Evolutionary conservation across 2,797 vertebrate species (phyloP).

Genomic region (Pseudomugil tenellus): DNA sequence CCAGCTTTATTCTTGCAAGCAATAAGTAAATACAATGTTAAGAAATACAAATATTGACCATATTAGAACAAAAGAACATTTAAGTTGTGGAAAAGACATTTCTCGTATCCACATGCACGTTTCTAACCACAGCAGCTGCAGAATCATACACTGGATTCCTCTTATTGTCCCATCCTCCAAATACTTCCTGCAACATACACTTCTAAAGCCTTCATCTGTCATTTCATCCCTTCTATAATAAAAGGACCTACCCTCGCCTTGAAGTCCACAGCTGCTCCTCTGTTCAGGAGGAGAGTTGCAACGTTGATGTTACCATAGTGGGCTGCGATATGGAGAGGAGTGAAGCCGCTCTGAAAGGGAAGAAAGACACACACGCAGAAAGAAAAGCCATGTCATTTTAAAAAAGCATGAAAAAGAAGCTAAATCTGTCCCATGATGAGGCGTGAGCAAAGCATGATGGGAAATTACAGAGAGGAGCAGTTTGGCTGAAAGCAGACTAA

Average conservation of each 20-base stretch:
- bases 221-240: too few relatives aligned
- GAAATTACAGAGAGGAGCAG: constrained; percentile 12
- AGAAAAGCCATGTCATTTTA: too few relatives aligned
- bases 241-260: constrained; percentile 89
- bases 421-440: background rate
- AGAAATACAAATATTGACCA: background rate
- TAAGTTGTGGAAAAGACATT: background rate
- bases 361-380: too few relatives aligned
- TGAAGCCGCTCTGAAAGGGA: constrained; percentile 99
- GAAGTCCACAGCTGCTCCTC: constrained; percentile 97
- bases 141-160: constrained; percentile 2
- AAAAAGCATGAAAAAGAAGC: constrained; percentile 8
- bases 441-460: constrained; percentile 55
- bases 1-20: background rate
- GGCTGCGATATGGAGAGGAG: constrained; percentile 96
- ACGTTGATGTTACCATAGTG: constrained; percentile 99
- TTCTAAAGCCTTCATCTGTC: constrained; percentile 17
- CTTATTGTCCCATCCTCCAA: background rate
- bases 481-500: constrained; percentile 30
- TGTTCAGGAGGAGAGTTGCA: constrained; percentile 95
- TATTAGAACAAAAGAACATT: background rate
- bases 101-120: background rate
- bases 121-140: constrained; percentile 12
- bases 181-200: constrained; percentile 26
- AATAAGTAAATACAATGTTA: background rate